Percentiles rank a stretch among this genome's conserved stretches.
phyloP scores from a whole-genome alignment of 2,888 invertebrate genomes.

The Lycophotia porphyrea region DNA sequence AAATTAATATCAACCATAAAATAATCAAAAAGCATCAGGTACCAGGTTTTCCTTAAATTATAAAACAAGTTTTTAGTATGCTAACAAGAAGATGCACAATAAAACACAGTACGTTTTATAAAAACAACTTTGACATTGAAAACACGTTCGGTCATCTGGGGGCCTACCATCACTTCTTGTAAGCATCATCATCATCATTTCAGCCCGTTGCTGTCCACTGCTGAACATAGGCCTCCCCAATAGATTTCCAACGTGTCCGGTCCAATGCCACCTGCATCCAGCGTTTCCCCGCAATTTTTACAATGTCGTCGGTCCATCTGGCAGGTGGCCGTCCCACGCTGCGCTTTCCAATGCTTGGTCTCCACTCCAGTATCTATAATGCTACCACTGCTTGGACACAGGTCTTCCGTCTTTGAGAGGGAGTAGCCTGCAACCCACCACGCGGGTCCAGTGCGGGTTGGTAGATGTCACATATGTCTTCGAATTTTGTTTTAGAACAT shows the following conservation, averaged over 20 bases:
- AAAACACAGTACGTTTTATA: background rate
- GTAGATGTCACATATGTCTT: background rate
- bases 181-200: background rate
- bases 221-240: too few relatives aligned
- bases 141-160: background rate
- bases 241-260: too few relatives aligned
- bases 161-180: background rate
- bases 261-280: too few relatives aligned
- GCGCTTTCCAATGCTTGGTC: too few relatives aligned
- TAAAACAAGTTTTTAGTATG: constrained; percentile 9
- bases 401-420: background rate
- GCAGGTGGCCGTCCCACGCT: too few relatives aligned
- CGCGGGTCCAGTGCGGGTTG: background rate
- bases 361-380: too few relatives aligned
- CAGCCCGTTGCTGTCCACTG: too few relatives aligned
- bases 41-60: background rate
- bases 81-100: constrained; percentile 17
- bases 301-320: too few relatives aligned
- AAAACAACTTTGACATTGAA: constrained; percentile 17
- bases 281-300: too few relatives aligned
- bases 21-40: background rate
- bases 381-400: background rate
- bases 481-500: background rate
- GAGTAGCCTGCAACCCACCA: background rate
- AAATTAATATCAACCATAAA: background rate